These are phyloP conservation scores for Aplysina aerophoba DNA, from an alignment of 37 sponge, comb jelly and placozoan genomes.

Conservation along the genomic window DNA sequence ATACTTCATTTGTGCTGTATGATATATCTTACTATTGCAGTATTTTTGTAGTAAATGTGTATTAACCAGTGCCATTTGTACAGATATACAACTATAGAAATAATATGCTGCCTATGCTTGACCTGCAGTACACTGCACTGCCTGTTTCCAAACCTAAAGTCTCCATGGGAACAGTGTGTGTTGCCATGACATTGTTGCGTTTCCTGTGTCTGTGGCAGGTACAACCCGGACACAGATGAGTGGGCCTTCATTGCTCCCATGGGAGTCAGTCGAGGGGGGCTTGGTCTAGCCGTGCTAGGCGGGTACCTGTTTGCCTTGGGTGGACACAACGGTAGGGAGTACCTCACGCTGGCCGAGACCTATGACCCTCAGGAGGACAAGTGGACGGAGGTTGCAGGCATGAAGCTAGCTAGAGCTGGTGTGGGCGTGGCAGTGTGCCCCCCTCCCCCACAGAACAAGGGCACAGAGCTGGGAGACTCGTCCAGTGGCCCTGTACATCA, in stretches of 20 bases:
- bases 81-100: no score
- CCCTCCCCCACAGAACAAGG: slow-evolving; percentile 2
- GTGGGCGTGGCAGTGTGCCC: slow-evolving; percentile 88
- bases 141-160: no score
- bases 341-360: slow-evolving; percentile 85
- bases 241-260: slow-evolving; percentile 85
- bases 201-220: slow-evolving; percentile 45
- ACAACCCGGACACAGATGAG: slow-evolving; percentile 75
- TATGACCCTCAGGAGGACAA: slow-evolving; percentile 73
- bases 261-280: slow-evolving; percentile 87
- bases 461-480: not conserved
- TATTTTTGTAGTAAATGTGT: no score
- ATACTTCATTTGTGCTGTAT: no score
- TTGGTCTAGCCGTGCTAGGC: slow-evolving; percentile 86
- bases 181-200: not conserved
- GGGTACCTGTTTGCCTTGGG: slow-evolving; percentile 91
- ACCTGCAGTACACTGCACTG: no score
- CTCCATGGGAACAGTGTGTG: not conserved
- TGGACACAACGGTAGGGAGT: slow-evolving; percentile 86
- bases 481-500: not conserved
- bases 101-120: no score
- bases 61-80: no score
- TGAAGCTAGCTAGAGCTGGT: slow-evolving; percentile 91
- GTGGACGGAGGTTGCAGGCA: slow-evolving; percentile 78
- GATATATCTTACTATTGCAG: no score